Conservation (phyloP, 2,888 invertebrate genomes). For the Acanthoscelides obtectus region DNA sequence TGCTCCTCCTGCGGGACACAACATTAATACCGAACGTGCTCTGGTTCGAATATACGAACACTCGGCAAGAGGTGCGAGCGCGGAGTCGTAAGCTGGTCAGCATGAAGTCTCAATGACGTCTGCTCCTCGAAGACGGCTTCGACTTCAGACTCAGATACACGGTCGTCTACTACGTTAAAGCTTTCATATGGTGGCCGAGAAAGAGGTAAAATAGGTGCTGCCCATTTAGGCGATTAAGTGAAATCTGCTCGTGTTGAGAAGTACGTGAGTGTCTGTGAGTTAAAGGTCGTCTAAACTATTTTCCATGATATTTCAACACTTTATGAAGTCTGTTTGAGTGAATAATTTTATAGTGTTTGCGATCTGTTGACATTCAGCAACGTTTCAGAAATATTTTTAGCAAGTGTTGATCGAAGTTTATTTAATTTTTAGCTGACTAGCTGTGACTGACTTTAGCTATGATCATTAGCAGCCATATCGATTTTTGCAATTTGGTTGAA, state of each 20-base stretch:
- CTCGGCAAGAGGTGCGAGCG: conserved; percentile 75
- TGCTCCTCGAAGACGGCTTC: conserved; percentile 47
- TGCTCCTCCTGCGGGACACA: conserved; percentile 80
- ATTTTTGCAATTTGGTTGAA: no score
- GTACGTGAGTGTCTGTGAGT: neutral
- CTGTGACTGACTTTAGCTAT: no score
- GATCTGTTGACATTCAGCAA: no score
- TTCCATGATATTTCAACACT: no score
- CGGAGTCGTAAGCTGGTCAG: conserved; percentile 76
- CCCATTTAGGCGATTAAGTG: neutral
- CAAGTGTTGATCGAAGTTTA: no score
- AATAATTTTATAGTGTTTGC: no score
- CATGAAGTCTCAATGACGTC: conserved; percentile 78
- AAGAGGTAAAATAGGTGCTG: conserved; percentile 44
- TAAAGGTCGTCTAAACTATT: neutral
- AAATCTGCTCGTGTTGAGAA: neutral
- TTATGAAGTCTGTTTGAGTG: no score
- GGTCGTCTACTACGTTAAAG: conserved; percentile 36
- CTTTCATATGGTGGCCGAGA: conserved; percentile 43
- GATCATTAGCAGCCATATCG: no score
- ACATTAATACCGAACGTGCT: conserved; percentile 87
- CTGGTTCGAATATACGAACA: conserved; percentile 91
- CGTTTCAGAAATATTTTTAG: no score
- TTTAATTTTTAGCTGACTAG: no score
- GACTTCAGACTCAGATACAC: conserved; percentile 35